phyloP scores from a whole-genome alignment of 2,797 vertebrate genomes.

The Enteromius unitaeniatus region DNA sequence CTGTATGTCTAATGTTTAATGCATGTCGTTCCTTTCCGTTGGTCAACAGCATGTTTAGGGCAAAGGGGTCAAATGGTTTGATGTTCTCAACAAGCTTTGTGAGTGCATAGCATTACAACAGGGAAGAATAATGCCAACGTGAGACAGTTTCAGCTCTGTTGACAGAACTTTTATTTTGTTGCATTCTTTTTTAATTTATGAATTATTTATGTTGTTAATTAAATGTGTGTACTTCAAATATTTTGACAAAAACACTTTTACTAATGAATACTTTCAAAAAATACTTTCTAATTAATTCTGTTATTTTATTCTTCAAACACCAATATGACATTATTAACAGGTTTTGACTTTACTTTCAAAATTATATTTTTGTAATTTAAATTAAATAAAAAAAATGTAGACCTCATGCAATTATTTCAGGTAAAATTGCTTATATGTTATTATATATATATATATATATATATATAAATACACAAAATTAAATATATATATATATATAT shows the following conservation, averaged over 20 bases:
- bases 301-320: too few relatives aligned
- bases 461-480: too few relatives aligned
- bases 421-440: too few relatives aligned
- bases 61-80: neutral
- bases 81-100: neutral
- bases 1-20: slow-evolving; percentile 19
- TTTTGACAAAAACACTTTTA: neutral
- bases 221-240: neutral
- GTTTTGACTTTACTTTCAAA: too few relatives aligned
- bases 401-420: too few relatives aligned
- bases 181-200: neutral
- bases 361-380: too few relatives aligned
- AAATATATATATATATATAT: too few relatives aligned
- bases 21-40: slow-evolving; percentile 3
- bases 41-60: slow-evolving; percentile 17
- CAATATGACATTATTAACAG: too few relatives aligned
- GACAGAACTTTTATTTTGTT: neutral
- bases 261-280: neutral
- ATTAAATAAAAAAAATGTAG: too few relatives aligned
- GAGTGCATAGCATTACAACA: neutral
- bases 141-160: neutral
- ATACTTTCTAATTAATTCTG: too few relatives aligned
- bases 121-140: neutral
- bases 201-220: neutral
- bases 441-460: too few relatives aligned